These are phyloP conservation scores for Phyllotreta striolata DNA, from an alignment of 2,888 invertebrate genomes.

Conservation along the genomic window DNA sequence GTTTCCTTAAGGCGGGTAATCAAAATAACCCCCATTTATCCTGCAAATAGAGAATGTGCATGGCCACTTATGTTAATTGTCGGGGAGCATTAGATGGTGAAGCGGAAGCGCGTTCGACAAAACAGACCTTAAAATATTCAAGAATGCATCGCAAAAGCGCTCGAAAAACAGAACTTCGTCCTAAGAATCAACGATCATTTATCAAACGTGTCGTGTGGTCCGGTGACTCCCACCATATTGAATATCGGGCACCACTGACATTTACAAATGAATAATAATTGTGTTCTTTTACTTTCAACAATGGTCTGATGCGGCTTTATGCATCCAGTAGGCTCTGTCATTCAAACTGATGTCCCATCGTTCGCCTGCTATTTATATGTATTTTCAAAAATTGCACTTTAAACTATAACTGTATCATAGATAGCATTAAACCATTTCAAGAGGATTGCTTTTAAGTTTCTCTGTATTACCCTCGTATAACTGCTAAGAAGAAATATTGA, in stretches of 20 bases:
- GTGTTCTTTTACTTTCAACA: conserved; percentile 62
- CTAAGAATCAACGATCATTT: conserved; percentile 62
- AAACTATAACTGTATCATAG: conserved; percentile 32
- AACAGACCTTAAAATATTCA: conserved; percentile 57
- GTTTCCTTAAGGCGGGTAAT: too few relatives aligned
- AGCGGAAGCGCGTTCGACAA: conserved; percentile 40
- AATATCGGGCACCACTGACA: conserved; percentile 63
- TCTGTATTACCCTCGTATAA: too few relatives aligned
- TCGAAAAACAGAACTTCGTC: conserved; percentile 53
- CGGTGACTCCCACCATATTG: conserved; percentile 62
- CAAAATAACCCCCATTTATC: not conserved
- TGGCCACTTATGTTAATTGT: conserved; percentile 31
- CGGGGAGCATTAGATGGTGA: conserved; percentile 40
- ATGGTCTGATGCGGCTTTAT: conserved; percentile 54
- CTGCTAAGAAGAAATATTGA: too few relatives aligned
- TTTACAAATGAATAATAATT: conserved; percentile 64
- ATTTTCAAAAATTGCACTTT: not conserved
- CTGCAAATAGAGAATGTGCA: conserved; percentile 28
- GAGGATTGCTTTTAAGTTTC: too few relatives aligned
- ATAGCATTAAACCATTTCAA: too few relatives aligned
- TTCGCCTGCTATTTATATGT: conserved; percentile 39
- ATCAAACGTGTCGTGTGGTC: conserved; percentile 61
- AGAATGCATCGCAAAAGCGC: conserved; percentile 58
- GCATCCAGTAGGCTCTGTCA: conserved; percentile 52
- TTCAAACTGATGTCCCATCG: conserved; percentile 44